Percentiles rank a stretch among this genome's conserved stretches.
phyloP scores from a whole-genome alignment of 2,113 vertebrate genomes.

The Bucco capensis region DNA sequence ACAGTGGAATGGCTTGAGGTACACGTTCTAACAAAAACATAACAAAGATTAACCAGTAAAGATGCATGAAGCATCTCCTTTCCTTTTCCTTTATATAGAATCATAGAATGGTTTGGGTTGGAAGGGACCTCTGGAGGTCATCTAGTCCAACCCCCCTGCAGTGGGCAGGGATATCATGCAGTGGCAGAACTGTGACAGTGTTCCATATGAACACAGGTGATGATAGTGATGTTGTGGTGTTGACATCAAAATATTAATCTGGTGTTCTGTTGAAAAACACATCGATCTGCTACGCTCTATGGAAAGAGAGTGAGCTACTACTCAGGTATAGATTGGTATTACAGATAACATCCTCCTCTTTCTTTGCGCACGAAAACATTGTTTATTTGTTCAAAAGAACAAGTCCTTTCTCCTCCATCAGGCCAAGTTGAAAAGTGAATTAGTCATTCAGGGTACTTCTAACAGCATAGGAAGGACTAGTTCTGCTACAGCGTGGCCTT shows the following conservation, averaged over 20 bases:
- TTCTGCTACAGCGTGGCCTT: neutral
- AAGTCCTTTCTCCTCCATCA: neutral
- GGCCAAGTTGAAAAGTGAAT: neutral
- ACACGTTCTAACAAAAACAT: accelerated
- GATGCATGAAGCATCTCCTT: neutral
- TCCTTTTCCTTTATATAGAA: neutral
- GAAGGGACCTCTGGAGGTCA: too few relatives aligned
- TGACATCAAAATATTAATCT: neutral
- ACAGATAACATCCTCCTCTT: neutral
- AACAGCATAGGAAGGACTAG: neutral
- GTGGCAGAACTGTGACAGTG: neutral
- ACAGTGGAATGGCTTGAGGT: neutral
- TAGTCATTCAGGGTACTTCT: neutral
- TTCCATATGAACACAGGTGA: neutral
- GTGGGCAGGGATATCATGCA: too few relatives aligned
- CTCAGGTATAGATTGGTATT: neutral
- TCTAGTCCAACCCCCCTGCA: too few relatives aligned
- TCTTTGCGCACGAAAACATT: neutral
- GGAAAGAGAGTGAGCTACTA: neutral
- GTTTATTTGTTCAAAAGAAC: neutral
- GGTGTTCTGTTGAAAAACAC: neutral
- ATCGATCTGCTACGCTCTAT: neutral
- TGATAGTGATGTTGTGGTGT: neutral
- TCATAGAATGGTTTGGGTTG: too few relatives aligned
- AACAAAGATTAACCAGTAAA: neutral